A percentile compares a stretch with the other conserved stretches of the same genome.
phyloP scores from a whole-genome alignment of 2,888 invertebrate genomes.

The Drosophila tripunctata region DNA sequence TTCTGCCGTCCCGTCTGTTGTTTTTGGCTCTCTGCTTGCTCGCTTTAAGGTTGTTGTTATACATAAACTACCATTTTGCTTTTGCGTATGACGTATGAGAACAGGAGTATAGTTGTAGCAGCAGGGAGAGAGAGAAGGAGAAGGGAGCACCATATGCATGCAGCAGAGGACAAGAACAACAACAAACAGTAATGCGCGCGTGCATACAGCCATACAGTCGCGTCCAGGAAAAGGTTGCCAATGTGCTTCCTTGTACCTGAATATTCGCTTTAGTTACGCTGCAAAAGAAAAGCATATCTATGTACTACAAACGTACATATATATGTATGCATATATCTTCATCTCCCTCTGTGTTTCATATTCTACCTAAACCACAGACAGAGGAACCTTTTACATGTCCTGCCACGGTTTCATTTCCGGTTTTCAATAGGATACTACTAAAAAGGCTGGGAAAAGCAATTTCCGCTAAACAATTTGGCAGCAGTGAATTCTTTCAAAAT shows the following conservation, averaged over 20 bases:
- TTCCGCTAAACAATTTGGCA: too few relatives aligned
- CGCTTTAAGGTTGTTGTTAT: too few relatives aligned
- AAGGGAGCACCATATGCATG: too few relatives aligned
- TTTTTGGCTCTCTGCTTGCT: slow-evolving; percentile 17
- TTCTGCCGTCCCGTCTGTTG: slow-evolving; percentile 45
- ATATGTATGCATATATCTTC: too few relatives aligned
- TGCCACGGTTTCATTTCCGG: slow-evolving; percentile 45
- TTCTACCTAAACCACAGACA: slow-evolving; percentile 43
- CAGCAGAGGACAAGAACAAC: slow-evolving; percentile 18
- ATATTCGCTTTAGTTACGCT: slow-evolving; percentile 9
- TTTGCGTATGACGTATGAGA: slow-evolving; percentile 5
- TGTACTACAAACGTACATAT: too few relatives aligned
- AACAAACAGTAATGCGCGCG: slow-evolving; percentile 15
- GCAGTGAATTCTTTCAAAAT: too few relatives aligned
- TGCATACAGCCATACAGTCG: slow-evolving; percentile 54
- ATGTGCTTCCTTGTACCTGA: slow-evolving; percentile 8
- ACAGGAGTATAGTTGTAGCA: slow-evolving; percentile 38
- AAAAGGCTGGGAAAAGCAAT: too few relatives aligned
- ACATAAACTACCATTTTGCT: slow-evolving; percentile 36
- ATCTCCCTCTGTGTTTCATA: too few relatives aligned
- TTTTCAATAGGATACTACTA: too few relatives aligned
- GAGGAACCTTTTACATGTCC: slow-evolving; percentile 34
- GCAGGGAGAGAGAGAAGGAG: slow-evolving; percentile 8
- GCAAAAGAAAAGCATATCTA: slow-evolving; percentile 1
- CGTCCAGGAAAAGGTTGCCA: slow-evolving; percentile 29